Evolutionary conservation across 1,140 invertebrate species (phyloP), one percentile per base, ranked within the genome.

Genomic region (Atopsyche davidsoni): DNA sequence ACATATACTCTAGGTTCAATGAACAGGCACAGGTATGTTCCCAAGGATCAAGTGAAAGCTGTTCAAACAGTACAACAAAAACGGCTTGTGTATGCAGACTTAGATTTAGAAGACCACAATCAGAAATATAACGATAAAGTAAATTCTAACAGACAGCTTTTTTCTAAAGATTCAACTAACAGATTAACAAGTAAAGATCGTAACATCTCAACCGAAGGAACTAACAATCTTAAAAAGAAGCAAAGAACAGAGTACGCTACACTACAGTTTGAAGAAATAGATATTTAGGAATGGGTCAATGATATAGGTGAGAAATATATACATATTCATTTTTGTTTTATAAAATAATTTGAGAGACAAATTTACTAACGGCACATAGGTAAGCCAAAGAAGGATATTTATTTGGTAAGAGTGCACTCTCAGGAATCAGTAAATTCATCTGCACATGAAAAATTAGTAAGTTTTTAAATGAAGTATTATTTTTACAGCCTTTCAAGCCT

Each of bases 211-310:
- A n/a, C n/a, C n/a, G n/a, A n/a, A n/a, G n/a, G 66, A 57, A 59
- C 61, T 57, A 13, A 41, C 28, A n/a, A 46, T 35, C 14, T 53
- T 40, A 10, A 60, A 31, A 59, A 51, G 25, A 67, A 68, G 53
- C 65, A 61, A 41, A 62, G 66, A 65, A 83, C 80, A 4, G 47
- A 53, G 28, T 58, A 87, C 64, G 80, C 85, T 38, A 84, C 85
- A 57, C 75, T 88, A 52, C 83, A 84, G 68, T 88, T 88, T 69
- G 82, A 85, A 64, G 85, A 87, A 67, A 85, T 89, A 59, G 83
- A 87, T 68, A 83, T 88, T 62, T 89, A 73, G 75, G 62, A 70
- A 7, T 4, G 18, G 25, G 24, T n/a, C n/a, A n/a, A n/a, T n/a
- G n/a, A n/a, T n/a, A n/a, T n/a, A n/a, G n/a, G n/a, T n/a, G n/a